These are phyloP conservation scores for Labroides dimidiatus DNA, from an alignment of 2,797 vertebrate genomes.

Conservation along the genomic window DNA sequence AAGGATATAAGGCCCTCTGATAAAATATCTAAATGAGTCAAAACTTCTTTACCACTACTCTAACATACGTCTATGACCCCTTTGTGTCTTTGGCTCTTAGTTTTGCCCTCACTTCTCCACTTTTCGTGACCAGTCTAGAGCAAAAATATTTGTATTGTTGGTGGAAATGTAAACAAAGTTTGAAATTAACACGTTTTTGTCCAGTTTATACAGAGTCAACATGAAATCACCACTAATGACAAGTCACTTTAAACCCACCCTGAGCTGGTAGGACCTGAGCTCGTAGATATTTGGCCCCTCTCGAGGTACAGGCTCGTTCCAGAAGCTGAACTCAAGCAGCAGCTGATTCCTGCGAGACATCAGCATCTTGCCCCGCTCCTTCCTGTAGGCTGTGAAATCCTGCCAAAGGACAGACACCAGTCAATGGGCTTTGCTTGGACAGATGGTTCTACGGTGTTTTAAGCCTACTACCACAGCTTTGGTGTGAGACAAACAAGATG, in stretches of 20 bases:
- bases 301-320: conserved; percentile 93
- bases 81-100: too few species aligned
- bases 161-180: too few species aligned
- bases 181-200: not conserved
- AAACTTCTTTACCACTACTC: too few species aligned
- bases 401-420: conserved; percentile 58
- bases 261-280: conserved; percentile 94
- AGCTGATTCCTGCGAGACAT: conserved; percentile 95
- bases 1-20: too few species aligned
- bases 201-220: not conserved
- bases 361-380: conserved; percentile 94
- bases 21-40: too few species aligned
- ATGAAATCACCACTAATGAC: not conserved
- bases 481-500: not conserved
- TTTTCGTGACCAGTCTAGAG: too few species aligned
- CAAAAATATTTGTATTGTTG: too few species aligned
- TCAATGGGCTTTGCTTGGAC: conserved; percentile 10
- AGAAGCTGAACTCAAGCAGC: conserved; percentile 96
- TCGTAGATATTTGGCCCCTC: conserved; percentile 96
- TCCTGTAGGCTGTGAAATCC: conserved; percentile 93
- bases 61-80: too few species aligned
- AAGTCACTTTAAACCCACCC: conserved; percentile 83
- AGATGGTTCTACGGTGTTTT: not conserved
- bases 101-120: too few species aligned
- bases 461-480: not conserved